Percentiles rank a stretch among this genome's conserved stretches.
phyloP scores from a whole-genome alignment of 2,888 invertebrate species.

The Taenaris catops region DNA sequence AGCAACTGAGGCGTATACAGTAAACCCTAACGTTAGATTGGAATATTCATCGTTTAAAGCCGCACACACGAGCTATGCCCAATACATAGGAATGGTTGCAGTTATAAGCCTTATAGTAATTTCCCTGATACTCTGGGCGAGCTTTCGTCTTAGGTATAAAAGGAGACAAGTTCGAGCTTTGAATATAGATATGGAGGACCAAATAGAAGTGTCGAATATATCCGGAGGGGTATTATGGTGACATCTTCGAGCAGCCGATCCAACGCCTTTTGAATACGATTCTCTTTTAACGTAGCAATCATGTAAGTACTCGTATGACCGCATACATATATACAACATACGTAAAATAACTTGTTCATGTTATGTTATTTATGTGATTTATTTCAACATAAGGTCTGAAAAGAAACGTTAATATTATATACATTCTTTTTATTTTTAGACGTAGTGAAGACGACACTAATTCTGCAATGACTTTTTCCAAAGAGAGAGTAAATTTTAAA shows the following conservation, averaged over 20 bases:
- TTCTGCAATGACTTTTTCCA: too few relatives aligned
- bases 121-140: conserved; percentile 75
- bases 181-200: conserved; percentile 51
- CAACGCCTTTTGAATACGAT: conserved; percentile 79
- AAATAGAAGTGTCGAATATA: conserved; percentile 82
- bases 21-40: conserved; percentile 49
- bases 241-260: conserved; percentile 81
- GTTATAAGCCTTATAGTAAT: conserved; percentile 77
- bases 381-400: too few relatives aligned
- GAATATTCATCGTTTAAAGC: conserved; percentile 61
- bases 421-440: too few relatives aligned
- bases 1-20: conserved; percentile 35
- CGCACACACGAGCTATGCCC: conserved; percentile 47
- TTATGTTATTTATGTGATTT: too few relatives aligned
- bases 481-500: too few relatives aligned
- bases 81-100: conserved; percentile 77
- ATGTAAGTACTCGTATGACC: conserved; percentile 73
- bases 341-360: too few relatives aligned
- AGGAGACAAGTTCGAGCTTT: conserved; percentile 48
- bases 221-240: conserved; percentile 86
- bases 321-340: too few relatives aligned
- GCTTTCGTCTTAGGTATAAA: conserved; percentile 59
- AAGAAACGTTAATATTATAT: too few relatives aligned
- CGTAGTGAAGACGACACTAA: too few relatives aligned
- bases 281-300: conserved; percentile 76